These are phyloP conservation scores for Phragmatobia fuliginosa DNA, from an alignment of 2,888 invertebrate genomes.

Conservation along the genomic window DNA sequence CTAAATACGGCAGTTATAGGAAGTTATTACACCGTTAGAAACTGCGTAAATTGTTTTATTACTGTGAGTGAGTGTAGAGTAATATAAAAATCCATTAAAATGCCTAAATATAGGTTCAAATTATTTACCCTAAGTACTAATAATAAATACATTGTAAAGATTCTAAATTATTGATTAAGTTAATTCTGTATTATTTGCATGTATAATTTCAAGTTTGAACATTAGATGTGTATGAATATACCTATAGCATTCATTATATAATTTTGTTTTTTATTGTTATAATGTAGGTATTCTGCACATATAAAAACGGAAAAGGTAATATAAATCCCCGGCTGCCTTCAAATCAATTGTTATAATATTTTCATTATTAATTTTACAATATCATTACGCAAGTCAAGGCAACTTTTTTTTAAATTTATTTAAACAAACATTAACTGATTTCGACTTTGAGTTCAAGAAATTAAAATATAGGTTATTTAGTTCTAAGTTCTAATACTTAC, in stretches of 20 bases:
- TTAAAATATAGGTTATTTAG: background rate
- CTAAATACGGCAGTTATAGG: slow-evolving; percentile 7
- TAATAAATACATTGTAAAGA: background rate
- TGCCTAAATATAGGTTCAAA: background rate
- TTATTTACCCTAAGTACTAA: background rate
- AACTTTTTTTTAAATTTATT: background rate
- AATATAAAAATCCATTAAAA: background rate
- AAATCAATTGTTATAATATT: background rate
- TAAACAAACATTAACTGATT: background rate
- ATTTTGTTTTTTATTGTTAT: background rate
- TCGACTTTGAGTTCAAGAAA: background rate
- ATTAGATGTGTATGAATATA: no score
- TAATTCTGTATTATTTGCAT: background rate
- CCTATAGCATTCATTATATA: background rate
- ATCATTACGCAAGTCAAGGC: background rate
- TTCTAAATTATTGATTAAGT: background rate
- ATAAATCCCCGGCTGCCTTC: background rate
- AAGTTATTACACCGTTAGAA: slow-evolving; percentile 12
- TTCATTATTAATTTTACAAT: background rate
- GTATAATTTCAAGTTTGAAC: background rate
- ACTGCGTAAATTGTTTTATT: slow-evolving; percentile 12
- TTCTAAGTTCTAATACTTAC: slow-evolving; percentile 55
- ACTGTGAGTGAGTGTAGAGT: background rate
- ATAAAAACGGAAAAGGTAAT: background rate
- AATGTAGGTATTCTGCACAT: background rate